Evolutionary conservation across 2,888 invertebrate species (phyloP).

Genomic region (Bruchidius siliquastri): DNA sequence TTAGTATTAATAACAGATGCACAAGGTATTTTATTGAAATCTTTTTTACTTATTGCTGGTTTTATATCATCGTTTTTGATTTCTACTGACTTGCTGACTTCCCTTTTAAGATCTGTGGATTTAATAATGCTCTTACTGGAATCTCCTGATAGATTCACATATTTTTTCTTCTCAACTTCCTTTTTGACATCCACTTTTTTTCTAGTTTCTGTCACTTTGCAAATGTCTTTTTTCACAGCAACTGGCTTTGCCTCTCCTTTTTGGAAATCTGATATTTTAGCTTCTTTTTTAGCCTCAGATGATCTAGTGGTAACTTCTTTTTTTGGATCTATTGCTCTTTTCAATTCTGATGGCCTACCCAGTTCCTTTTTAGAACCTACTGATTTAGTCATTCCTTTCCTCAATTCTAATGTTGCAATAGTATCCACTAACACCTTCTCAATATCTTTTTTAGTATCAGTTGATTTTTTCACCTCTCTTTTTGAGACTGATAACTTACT

Average conservation of each 20-base stretch:
- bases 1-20: not conserved
- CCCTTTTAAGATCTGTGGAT: not conserved
- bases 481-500: constrained; percentile 32
- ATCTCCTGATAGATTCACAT: not conserved
- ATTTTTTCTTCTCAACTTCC: constrained; percentile 10
- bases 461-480: constrained; percentile 39
- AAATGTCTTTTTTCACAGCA: constrained; percentile 16
- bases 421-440: not conserved
- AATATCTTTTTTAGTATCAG: constrained; percentile 8
- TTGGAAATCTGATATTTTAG: constrained; percentile 26
- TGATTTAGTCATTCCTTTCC: constrained; percentile 13
- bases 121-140: not conserved
- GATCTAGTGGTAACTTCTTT: constrained; percentile 9
- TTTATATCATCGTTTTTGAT: not conserved
- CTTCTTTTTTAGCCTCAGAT: constrained; percentile 16
- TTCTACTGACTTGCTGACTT: not conserved
- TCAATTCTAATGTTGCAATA: constrained; percentile 8
- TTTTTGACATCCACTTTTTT: constrained; percentile 12
- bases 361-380: constrained; percentile 16
- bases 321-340: not conserved
- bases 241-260: constrained; percentile 16
- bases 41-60: constrained; percentile 1
- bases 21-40: not conserved
- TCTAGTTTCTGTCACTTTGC: constrained; percentile 11
- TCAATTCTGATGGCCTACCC: not conserved